Percentiles rank a stretch among this genome's conserved stretches.
Evolutionary conservation across 1,140 invertebrate genomes (phyloP).

Genomic region (Plectus sambesii): DNA sequence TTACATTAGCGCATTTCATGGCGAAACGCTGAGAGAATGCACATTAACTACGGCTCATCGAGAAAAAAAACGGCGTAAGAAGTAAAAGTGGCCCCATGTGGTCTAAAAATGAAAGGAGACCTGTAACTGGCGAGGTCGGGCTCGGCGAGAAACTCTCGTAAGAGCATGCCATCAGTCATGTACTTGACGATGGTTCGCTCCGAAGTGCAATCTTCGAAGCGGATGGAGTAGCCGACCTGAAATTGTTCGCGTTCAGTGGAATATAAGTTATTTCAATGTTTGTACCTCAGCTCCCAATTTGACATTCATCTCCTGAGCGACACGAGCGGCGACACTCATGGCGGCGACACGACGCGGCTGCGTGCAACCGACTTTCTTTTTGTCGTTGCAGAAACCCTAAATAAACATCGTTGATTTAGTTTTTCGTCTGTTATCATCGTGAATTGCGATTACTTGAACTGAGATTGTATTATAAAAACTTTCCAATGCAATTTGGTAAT

Average conservation of each 20-base stretch:
- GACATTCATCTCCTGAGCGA: slow-evolving; percentile 49
- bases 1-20: neutral
- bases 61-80: neutral
- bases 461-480: too few relatives aligned
- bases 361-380: slow-evolving; percentile 63
- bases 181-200: slow-evolving; percentile 76
- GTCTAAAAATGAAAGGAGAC: slow-evolving; percentile 10
- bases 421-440: too few relatives aligned
- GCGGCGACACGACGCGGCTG: slow-evolving; percentile 91
- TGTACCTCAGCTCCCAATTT: too few relatives aligned
- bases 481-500: too few relatives aligned
- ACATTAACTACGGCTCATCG: neutral
- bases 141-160: slow-evolving; percentile 66
- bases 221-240: slow-evolving; percentile 63
- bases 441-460: too few relatives aligned
- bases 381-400: neutral
- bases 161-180: slow-evolving; percentile 93
- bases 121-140: slow-evolving; percentile 70
- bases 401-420: too few relatives aligned
- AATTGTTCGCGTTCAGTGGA: slow-evolving; percentile 47
- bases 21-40: neutral
- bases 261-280: slow-evolving; percentile 1
- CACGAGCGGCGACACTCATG: slow-evolving; percentile 81
- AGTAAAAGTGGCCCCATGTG: neutral
- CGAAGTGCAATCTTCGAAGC: slow-evolving; percentile 62